Percentiles rank a stretch among this genome's conserved stretches.
These are phyloP conservation scores for Thalassoma bifasciatum DNA, from an alignment of 2,113 vertebrate species.

Conservation along the genomic window DNA sequence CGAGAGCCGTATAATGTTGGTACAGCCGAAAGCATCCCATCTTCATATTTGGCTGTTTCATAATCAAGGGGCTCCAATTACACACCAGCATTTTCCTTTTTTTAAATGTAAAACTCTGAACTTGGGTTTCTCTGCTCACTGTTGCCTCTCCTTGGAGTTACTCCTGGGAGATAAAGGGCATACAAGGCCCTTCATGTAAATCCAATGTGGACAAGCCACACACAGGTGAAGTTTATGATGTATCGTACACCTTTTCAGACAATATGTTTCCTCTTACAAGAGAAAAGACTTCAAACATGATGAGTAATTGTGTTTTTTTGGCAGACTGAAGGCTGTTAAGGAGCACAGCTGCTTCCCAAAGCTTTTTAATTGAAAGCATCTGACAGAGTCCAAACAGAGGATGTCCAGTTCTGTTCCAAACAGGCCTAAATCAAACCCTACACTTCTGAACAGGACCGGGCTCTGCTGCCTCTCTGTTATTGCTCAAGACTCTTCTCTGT, in stretches of 20 bases:
- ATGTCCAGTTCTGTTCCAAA: background rate
- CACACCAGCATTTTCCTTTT: too few species aligned
- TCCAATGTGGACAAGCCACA: background rate
- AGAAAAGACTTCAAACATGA: background rate
- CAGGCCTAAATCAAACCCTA: background rate
- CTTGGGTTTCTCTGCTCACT: too few species aligned
- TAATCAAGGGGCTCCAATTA: too few species aligned
- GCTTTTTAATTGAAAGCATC: background rate
- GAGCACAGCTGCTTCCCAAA: conserved; percentile 1
- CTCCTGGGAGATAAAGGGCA: background rate
- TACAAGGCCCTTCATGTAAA: background rate
- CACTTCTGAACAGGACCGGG: background rate
- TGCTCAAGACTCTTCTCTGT: background rate
- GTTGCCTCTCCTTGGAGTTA: too few species aligned
- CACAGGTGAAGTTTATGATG: background rate
- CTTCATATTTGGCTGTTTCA: too few species aligned
- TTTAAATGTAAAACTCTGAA: too few species aligned
- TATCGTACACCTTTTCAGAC: background rate
- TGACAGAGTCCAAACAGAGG: background rate
- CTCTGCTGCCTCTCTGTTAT: background rate
- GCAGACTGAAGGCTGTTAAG: background rate
- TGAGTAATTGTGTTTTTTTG: background rate
- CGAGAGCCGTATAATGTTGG: too few species aligned
- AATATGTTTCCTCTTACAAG: background rate
- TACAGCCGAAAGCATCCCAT: too few species aligned